phyloP scores from a whole-genome alignment of 2,797 vertebrate genomes.

The Borostomias antarcticus region DNA sequence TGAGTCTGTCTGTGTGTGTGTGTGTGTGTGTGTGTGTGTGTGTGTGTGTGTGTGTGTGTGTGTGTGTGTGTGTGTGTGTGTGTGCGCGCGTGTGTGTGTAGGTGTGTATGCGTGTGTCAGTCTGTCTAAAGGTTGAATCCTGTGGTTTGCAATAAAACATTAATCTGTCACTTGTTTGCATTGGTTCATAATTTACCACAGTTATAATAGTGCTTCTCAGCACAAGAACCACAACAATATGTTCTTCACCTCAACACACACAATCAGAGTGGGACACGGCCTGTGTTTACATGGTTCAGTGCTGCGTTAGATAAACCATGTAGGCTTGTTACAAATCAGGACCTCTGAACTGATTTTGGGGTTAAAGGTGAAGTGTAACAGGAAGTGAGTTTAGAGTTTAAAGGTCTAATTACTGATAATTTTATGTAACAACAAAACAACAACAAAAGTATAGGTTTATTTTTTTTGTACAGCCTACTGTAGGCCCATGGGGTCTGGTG shows the following conservation, averaged over 20 bases:
- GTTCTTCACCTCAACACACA: too few species aligned
- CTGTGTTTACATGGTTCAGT: neutral
- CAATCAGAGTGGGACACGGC: too few species aligned
- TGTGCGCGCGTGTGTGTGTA: neutral
- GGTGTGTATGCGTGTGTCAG: neutral
- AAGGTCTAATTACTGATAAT: neutral
- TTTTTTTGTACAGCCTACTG: too few species aligned
- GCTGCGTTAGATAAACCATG: neutral
- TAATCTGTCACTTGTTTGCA: conserved; percentile 28
- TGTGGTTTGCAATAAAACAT: conserved; percentile 66
- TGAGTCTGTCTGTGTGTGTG: neutral
- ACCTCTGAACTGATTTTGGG: neutral
- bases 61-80: neutral
- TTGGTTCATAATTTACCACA: neutral
- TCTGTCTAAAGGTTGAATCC: conserved; percentile 27
- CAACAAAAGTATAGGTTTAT: too few species aligned
- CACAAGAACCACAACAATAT: neutral
- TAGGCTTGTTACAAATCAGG: neutral
- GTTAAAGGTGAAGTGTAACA: neutral
- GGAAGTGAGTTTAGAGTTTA: too few species aligned
- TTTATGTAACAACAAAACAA: neutral
- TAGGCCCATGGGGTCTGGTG: too few species aligned
- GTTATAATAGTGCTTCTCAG: neutral
- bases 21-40: conserved; percentile 1
- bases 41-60: neutral